Evolutionary conservation across 2,113 vertebrate genomes (phyloP).

Genomic region (Lepisosteus osseus): DNA sequence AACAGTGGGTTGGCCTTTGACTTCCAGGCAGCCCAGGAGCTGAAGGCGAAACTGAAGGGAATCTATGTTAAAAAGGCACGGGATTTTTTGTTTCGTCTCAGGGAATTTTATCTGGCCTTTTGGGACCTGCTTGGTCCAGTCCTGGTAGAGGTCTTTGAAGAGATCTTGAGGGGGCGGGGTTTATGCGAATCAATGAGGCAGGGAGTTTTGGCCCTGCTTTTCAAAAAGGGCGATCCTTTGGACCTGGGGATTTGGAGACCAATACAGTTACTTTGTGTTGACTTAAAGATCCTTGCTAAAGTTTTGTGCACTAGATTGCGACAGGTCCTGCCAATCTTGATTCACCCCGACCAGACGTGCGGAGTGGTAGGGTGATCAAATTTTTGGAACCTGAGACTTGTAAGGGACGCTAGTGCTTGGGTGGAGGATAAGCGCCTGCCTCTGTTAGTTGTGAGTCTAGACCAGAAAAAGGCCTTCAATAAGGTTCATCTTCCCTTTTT

Average conservation of each 20-base stretch:
- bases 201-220: background rate
- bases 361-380: background rate
- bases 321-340: background rate
- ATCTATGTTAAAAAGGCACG: too few relatives aligned
- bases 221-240: background rate
- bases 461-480: constrained; percentile 23
- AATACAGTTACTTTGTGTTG: background rate
- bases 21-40: too few relatives aligned
- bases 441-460: constrained; percentile 11
- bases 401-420: background rate
- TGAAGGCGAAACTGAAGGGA: too few relatives aligned
- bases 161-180: background rate
- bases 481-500: constrained; percentile 8
- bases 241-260: background rate
- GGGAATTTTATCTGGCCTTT: background rate
- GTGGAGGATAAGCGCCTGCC: background rate
- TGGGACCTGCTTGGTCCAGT: background rate
- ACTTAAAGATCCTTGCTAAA: background rate
- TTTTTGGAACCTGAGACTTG: background rate
- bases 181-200: background rate
- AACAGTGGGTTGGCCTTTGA: too few relatives aligned
- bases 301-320: background rate
- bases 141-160: background rate
- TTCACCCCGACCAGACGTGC: constrained; percentile 13
- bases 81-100: too few relatives aligned